phyloP scores from a whole-genome alignment of 1,140 invertebrate species.

The Cotesia typhae region DNA sequence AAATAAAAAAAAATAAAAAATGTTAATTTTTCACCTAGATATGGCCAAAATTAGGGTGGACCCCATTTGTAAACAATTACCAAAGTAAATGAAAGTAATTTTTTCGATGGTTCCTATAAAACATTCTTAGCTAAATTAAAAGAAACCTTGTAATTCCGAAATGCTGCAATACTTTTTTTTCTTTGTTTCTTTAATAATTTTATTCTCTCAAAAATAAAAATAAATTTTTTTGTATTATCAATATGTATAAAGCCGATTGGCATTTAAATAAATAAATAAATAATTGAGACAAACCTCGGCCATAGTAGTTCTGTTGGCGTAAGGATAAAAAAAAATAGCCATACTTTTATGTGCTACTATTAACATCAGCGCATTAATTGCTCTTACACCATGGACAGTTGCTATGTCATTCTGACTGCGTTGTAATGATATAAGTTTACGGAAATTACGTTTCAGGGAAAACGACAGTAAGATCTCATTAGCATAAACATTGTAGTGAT shows the following conservation, averaged over 20 bases:
- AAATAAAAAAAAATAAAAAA: neutral
- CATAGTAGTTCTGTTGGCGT: conserved; percentile 74
- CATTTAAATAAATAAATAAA: too few species aligned
- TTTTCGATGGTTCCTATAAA: too few species aligned
- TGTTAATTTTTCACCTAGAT: neutral
- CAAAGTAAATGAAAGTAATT: neutral
- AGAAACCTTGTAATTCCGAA: too few species aligned
- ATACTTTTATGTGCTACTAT: conserved; percentile 77
- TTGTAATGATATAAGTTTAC: conserved; percentile 67
- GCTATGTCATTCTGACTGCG: conserved; percentile 69
- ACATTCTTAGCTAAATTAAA: too few species aligned
- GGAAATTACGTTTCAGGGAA: conserved; percentile 71
- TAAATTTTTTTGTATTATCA: too few species aligned
- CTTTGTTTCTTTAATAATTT: too few species aligned
- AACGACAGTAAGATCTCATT: conserved; percentile 70
- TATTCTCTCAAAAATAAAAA: too few species aligned
- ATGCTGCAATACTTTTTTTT: too few species aligned
- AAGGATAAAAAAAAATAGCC: conserved; percentile 77
- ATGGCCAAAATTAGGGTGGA: too few species aligned
- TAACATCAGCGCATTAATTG: conserved; percentile 73
- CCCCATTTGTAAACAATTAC: neutral
- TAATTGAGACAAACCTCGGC: conserved; percentile 62
- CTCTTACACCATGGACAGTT: conserved; percentile 74
- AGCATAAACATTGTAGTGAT: conserved; percentile 52
- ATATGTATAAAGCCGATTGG: neutral